A percentile compares a stretch with the other conserved stretches of the same genome.
phyloP scores from a whole-genome alignment of 1,140 invertebrate species.

The Ceratosolen fusciceps region DNA sequence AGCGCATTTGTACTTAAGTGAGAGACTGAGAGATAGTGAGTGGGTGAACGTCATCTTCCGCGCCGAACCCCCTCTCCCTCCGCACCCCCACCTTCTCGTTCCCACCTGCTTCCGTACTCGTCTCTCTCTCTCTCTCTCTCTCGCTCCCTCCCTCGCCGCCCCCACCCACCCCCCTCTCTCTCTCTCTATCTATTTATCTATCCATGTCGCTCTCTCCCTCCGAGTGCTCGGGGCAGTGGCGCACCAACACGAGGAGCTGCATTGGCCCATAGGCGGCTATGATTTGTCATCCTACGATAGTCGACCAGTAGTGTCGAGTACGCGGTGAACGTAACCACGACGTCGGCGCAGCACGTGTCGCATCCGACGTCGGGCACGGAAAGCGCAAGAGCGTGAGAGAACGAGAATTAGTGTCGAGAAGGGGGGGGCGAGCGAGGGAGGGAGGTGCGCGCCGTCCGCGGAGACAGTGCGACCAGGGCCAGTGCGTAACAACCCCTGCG shows the following conservation, averaged over 20 bases:
- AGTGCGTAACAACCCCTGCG: too few species aligned
- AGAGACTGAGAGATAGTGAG: too few species aligned
- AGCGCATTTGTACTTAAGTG: too few species aligned
- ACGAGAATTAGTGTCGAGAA: too few species aligned
- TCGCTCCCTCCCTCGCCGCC: neutral
- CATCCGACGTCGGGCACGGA: too few species aligned
- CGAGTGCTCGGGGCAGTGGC: neutral
- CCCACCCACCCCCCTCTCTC: neutral
- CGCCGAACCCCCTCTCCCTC: too few species aligned
- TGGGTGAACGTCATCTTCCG: too few species aligned
- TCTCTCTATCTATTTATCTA: neutral
- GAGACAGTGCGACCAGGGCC: neutral
- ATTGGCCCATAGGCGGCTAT: constrained; percentile 32
- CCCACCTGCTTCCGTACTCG: neutral
- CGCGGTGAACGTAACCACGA: constrained; percentile 29
- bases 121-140: constrained; percentile 13
- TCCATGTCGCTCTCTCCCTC: neutral
- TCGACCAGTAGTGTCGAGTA: constrained; percentile 11
- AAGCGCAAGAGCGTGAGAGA: too few species aligned
- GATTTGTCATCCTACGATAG: constrained; percentile 40
- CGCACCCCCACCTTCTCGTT: neutral
- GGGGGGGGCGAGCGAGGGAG: neutral
- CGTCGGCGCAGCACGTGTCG: neutral
- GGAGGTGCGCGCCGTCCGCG: neutral
- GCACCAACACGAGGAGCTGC: neutral